Base-by-base conservation (phyloP, 2,797 vertebrate species). In the Chelon auratus region DNA sequence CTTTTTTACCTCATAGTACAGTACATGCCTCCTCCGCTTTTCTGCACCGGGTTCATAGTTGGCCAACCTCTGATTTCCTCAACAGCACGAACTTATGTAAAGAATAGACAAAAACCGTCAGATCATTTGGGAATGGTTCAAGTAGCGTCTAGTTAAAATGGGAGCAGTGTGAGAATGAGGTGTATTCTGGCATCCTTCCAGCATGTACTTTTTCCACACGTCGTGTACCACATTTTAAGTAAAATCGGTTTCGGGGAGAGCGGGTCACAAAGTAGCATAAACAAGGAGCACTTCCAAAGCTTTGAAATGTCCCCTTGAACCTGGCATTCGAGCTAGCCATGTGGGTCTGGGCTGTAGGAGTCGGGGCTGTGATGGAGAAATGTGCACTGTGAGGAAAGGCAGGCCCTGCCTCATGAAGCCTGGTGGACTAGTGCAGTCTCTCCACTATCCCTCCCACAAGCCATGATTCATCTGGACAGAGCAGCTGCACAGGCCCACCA, bases 301-400 rank as follows among this genome's bases (percentile, higher is more conserved):
- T 88, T 80, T 82, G 85, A 90, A 86, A 89, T 72, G 76, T 89
- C 86, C 82, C 85, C 85, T 89, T 93, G 89, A 93, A 90, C 87
- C 88, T 90, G 68, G 80, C 62, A 57, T 88, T 84, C 61, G 81
- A 87, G 85, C 77, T 80, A 59, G 81, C 76, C 45, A 22, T 78
- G 74, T 64, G 55, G 81, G 61, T 80, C 82, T 91, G 83, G 82
- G 66, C 75, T 80, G 80, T 84, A 89, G 83, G 86, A 88, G 87
- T 86, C 8, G 42, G 67, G 45, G 57, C 63, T 77, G 40, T 66
- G 77, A 80, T 85, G 77, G 78, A 89, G 87, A 90, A 89, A 85
- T 84, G 82, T 79, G 39, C 80, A 70, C 75, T 62, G 75, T 94
- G 94, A 95, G 84, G 82, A 94, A 95, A 95, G 88, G 91, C 94